These are phyloP conservation scores for Emydocephalus ijimae DNA, from an alignment of 2,113 vertebrate genomes.

Conservation along the genomic window DNA sequence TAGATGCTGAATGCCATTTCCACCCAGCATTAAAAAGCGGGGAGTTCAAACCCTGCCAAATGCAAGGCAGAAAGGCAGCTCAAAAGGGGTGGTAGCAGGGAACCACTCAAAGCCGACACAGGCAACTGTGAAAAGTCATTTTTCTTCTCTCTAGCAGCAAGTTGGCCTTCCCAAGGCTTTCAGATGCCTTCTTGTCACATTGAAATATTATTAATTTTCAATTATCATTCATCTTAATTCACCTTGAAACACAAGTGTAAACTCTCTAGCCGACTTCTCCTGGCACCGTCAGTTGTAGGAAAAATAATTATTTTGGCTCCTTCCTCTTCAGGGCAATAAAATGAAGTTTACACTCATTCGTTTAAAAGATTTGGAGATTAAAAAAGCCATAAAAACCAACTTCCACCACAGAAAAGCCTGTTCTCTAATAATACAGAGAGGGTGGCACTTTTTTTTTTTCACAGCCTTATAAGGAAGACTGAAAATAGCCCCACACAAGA, in stretches of 20 bases:
- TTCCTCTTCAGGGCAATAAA: constrained; percentile 63
- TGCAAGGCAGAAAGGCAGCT: constrained; percentile 45
- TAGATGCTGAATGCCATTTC: constrained; percentile 60
- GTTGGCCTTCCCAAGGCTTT: constrained; percentile 46
- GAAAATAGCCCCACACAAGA: background rate
- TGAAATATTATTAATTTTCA: constrained; percentile 63
- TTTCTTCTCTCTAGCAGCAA: constrained; percentile 53
- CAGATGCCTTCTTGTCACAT: constrained; percentile 51
- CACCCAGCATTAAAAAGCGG: constrained; percentile 51
- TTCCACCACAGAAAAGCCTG: constrained; percentile 57
- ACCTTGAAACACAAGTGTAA: constrained; percentile 66
- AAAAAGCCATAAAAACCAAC: constrained; percentile 68
- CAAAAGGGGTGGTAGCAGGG: constrained; percentile 34
- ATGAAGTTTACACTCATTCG: constrained; percentile 69
- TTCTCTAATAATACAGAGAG: constrained; percentile 62
- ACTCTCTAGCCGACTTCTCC: constrained; percentile 63
- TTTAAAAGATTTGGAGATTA: constrained; percentile 67
- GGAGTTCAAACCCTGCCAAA: constrained; percentile 41
- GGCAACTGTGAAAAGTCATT: constrained; percentile 52
- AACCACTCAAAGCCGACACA: constrained; percentile 14
- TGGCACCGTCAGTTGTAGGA: constrained; percentile 65
- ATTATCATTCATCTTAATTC: constrained; percentile 65
- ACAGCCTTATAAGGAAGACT: constrained; percentile 38
- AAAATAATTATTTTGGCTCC: constrained; percentile 75
- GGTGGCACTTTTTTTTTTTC: constrained; percentile 32